phyloP scores from a whole-genome alignment of 30 jellyfish, hydroid and myxozoan species.

The Turritopsis dohrnii region DNA sequence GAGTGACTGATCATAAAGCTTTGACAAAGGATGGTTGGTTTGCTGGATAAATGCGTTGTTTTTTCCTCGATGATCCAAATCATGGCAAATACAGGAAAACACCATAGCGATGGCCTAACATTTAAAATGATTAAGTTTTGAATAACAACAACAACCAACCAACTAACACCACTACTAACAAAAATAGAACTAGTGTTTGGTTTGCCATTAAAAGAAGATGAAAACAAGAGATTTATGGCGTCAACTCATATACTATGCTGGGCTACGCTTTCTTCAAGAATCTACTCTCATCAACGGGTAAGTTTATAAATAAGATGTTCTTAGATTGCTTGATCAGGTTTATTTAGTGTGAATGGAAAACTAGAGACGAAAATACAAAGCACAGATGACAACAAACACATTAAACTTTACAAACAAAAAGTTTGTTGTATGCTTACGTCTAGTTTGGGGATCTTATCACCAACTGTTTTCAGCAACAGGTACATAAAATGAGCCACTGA shows the following conservation, averaged over 20 bases:
- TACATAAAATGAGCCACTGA: conserved; percentile 44
- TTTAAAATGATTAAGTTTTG: background rate
- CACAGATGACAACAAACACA: background rate
- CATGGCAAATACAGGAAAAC: conserved; percentile 44
- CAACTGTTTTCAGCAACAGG: background rate
- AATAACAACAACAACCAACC: background rate
- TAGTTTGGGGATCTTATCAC: conserved; percentile 5
- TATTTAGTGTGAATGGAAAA: no score
- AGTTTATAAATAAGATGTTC: no score
- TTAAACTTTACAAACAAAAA: background rate
- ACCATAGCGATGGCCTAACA: conserved; percentile 32
- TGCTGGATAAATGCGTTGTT: conserved; percentile 41
- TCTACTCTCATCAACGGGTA: no score
- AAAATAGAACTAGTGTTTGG: no score
- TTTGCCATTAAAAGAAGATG: no score
- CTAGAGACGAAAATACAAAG: no score
- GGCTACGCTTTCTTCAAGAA: no score
- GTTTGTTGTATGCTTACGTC: conserved; percentile 22
- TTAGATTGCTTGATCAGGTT: no score
- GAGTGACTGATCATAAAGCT: conserved; percentile 19
- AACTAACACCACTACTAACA: no score
- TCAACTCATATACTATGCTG: no score
- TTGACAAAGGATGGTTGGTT: conserved; percentile 39
- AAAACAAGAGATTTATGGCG: no score
- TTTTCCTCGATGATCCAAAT: conserved; percentile 49